phyloP scores from a whole-genome alignment of 2,113 vertebrate genomes.

The Enhydra lutris region DNA sequence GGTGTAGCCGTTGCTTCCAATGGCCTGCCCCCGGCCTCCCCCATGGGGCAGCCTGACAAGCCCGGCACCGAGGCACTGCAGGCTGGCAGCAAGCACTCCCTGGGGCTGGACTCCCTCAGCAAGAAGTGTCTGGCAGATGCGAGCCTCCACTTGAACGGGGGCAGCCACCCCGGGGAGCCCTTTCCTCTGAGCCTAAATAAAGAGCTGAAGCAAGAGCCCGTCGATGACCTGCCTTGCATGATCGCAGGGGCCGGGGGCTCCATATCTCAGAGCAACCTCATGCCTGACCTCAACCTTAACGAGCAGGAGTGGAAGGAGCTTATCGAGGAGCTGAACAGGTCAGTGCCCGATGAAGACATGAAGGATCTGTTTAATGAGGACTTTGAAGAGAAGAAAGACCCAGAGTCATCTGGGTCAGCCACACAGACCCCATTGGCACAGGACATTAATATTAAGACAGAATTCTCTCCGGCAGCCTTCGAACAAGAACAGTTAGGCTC shows the following conservation, averaged over 20 bases:
- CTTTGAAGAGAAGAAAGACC: slow-evolving; percentile 96
- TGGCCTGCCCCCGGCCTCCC: slow-evolving; percentile 84
- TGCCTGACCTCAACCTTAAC: slow-evolving; percentile 97
- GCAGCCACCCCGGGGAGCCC: slow-evolving; percentile 83
- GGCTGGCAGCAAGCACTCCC: slow-evolving; percentile 83
- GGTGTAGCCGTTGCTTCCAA: slow-evolving; percentile 86
- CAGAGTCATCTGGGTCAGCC: slow-evolving; percentile 85
- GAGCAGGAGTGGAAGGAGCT: slow-evolving; percentile 99
- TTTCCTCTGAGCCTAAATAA: slow-evolving; percentile 86
- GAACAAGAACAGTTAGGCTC: slow-evolving; percentile 92
- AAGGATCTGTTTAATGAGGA: slow-evolving; percentile 97
- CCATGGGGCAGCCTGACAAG: slow-evolving; percentile 87
- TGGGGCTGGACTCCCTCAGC: slow-evolving; percentile 80
- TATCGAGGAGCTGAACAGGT: slow-evolving; percentile 96
- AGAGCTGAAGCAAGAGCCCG: slow-evolving; percentile 96
- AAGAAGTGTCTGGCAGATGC: slow-evolving; percentile 84
- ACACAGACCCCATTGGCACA: slow-evolving; percentile 84
- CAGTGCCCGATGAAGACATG: slow-evolving; percentile 95
- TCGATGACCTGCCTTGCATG: slow-evolving; percentile 94
- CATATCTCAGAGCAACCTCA: slow-evolving; percentile 90
- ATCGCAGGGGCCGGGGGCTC: slow-evolving; percentile 86
- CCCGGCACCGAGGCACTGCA: slow-evolving; percentile 80
- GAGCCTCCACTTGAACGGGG: slow-evolving; percentile 75
- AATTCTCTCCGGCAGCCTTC: slow-evolving; percentile 92
- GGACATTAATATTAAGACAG: slow-evolving; percentile 91